phyloP scores from a whole-genome alignment of 2,797 vertebrate genomes.

The Takifugu rubripes region DNA sequence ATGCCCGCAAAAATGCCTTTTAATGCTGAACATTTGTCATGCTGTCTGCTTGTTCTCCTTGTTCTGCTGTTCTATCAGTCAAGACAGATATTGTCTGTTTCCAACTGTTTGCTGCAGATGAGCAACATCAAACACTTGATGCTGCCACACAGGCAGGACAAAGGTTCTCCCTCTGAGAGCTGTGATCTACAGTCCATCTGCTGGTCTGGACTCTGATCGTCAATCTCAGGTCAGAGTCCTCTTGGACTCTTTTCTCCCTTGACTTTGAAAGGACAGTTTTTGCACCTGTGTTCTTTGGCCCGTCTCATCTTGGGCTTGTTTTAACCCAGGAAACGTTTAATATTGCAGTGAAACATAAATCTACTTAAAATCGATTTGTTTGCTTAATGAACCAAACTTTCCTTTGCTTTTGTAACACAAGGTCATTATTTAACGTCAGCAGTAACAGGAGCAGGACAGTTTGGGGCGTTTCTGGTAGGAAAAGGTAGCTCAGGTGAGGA shows the following conservation, averaged over 20 bases:
- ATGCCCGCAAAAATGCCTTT: constrained; percentile 33
- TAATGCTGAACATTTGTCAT: constrained; percentile 31
- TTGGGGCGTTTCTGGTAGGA: constrained; percentile 2
- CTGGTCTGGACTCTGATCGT: constrained; percentile 1
- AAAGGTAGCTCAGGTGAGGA: constrained; percentile 1
- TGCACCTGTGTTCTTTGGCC: neutral
- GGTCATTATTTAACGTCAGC: neutral
- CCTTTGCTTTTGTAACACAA: neutral
- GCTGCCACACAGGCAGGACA: constrained; percentile 2
- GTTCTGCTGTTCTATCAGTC: constrained; percentile 10
- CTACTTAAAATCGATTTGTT: too few species aligned
- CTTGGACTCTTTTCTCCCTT: neutral
- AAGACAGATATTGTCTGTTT: constrained; percentile 6
- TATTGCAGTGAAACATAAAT: neutral
- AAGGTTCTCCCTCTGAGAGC: constrained; percentile 6
- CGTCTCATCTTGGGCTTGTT: neutral
- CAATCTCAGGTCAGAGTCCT: neutral
- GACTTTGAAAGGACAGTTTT: neutral
- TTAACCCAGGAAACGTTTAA: constrained; percentile 1
- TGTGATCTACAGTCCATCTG: neutral
- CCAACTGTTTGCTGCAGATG: constrained; percentile 12
- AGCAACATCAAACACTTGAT: constrained; percentile 8
- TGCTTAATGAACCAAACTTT: too few species aligned
- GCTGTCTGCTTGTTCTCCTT: constrained; percentile 18
- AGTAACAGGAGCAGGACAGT: constrained; percentile 4